These are phyloP conservation scores for Notothenia rossii DNA, from an alignment of 2,113 vertebrate genomes.

Conservation along the genomic window DNA sequence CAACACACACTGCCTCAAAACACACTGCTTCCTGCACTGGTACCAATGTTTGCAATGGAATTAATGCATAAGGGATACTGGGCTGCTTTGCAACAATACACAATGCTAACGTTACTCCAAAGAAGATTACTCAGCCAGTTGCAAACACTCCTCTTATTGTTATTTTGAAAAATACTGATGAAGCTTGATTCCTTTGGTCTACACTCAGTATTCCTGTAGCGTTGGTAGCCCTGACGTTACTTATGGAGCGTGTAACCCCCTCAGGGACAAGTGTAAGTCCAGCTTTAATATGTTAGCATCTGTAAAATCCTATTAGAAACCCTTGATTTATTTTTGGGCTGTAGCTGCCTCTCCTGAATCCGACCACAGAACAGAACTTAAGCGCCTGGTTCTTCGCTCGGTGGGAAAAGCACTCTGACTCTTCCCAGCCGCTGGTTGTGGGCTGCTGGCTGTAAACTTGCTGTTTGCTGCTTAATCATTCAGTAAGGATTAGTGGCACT, in stretches of 20 bases:
- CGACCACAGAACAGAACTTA: constrained; percentile 8
- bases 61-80: neutral
- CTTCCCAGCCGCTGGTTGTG: too few species aligned
- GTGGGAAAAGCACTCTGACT: constrained; percentile 17
- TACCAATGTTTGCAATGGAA: neutral
- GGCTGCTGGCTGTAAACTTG: constrained; percentile 49
- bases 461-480: constrained; percentile 62
- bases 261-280: too few species aligned
- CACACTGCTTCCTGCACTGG: neutral
- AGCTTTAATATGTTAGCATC: too few species aligned
- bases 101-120: neutral
- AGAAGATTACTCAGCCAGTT: constrained; percentile 4
- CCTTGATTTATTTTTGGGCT: too few species aligned
- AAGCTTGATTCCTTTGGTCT: too few species aligned
- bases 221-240: too few species aligned
- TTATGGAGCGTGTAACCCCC: neutral
- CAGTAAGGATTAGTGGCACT: constrained; percentile 72
- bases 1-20: neutral
- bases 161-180: too few species aligned
- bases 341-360: constrained; percentile 22
- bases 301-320: too few species aligned
- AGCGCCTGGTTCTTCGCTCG: constrained; percentile 1
- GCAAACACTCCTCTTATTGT: neutral
- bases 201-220: too few species aligned
- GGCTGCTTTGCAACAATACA: neutral